A percentile compares a stretch with the other conserved stretches of the same genome.
These are phyloP conservation scores for Camelus dromedarius DNA, from an alignment of 2,113 vertebrate species.

Conservation along the genomic window DNA sequence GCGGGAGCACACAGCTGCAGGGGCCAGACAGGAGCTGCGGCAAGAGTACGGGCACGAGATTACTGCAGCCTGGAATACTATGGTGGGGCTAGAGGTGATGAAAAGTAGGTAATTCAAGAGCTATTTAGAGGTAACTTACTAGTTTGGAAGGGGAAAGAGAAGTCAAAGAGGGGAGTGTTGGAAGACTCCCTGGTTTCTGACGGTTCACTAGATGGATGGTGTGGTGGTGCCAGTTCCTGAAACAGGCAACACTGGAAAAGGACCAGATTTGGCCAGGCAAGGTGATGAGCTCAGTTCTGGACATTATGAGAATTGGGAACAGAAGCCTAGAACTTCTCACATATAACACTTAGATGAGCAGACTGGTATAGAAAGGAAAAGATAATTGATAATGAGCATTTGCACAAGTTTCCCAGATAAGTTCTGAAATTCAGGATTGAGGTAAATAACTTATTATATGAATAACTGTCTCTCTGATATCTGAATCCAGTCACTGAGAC, in stretches of 20 bases:
- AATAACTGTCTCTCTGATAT: neutral
- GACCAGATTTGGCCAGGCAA: neutral
- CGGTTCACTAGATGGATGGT: neutral
- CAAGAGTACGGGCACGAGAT: neutral
- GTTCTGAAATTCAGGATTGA: neutral
- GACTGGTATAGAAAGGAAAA: neutral
- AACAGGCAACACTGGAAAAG: neutral
- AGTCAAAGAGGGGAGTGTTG: neutral
- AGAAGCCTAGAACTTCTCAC: neutral
- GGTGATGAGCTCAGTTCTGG: neutral
- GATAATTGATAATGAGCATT: neutral
- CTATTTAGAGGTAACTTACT: neutral
- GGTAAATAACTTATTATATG: neutral
- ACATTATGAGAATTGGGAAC: neutral
- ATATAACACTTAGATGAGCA: neutral
- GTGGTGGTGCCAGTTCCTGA: neutral
- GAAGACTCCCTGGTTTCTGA: neutral
- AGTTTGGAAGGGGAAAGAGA: neutral
- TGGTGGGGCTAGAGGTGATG: neutral
- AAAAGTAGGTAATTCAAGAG: neutral
- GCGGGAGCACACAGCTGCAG: fast-evolving
- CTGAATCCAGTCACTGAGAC: neutral
- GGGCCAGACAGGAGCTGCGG: neutral
- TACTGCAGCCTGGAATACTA: neutral
- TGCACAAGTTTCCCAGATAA: neutral